A percentile compares a stretch with the other conserved stretches of the same genome.
These are phyloP conservation scores for Parasteatoda lunata DNA, from an alignment of 2,888 invertebrate species.

Conservation along the genomic window DNA sequence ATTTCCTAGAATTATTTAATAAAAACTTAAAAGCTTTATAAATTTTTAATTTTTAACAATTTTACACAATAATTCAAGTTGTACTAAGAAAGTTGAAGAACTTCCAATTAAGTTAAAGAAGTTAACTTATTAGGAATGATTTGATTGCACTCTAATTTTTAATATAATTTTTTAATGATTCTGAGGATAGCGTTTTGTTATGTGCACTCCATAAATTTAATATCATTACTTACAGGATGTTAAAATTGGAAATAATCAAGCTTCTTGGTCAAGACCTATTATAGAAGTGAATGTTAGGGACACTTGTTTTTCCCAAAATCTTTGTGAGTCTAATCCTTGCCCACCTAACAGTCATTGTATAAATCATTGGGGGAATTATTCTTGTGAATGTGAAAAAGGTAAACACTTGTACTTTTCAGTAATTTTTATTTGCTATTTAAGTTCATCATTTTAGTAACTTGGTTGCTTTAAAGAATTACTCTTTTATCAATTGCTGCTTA, in stretches of 20 bases:
- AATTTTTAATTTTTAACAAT: too few relatives aligned
- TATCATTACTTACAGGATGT: constrained; percentile 81
- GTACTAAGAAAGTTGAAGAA: too few relatives aligned
- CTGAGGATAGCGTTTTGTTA: background rate
- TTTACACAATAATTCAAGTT: too few relatives aligned
- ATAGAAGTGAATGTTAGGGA: constrained; percentile 87
- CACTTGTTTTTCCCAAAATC: constrained; percentile 82
- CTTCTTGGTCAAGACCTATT: constrained; percentile 86
- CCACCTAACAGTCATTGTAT: constrained; percentile 80
- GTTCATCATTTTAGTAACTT: too few relatives aligned
- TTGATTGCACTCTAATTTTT: too few relatives aligned
- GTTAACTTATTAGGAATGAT: too few relatives aligned
- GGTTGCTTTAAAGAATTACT: too few relatives aligned
- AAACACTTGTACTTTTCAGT: background rate
- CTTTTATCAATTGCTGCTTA: too few relatives aligned
- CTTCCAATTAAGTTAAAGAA: too few relatives aligned
- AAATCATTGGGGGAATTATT: constrained; percentile 76
- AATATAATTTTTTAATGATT: too few relatives aligned
- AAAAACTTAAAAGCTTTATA: too few relatives aligned
- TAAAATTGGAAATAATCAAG: constrained; percentile 85
- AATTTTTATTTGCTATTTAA: background rate
- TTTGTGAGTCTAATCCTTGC: constrained; percentile 80
- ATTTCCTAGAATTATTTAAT: too few relatives aligned
- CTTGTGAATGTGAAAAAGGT: constrained; percentile 75
- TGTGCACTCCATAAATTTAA: background rate